Evolutionary conservation across 2,113 vertebrate species (phyloP).

Genomic region (Notechis scutatus): DNA sequence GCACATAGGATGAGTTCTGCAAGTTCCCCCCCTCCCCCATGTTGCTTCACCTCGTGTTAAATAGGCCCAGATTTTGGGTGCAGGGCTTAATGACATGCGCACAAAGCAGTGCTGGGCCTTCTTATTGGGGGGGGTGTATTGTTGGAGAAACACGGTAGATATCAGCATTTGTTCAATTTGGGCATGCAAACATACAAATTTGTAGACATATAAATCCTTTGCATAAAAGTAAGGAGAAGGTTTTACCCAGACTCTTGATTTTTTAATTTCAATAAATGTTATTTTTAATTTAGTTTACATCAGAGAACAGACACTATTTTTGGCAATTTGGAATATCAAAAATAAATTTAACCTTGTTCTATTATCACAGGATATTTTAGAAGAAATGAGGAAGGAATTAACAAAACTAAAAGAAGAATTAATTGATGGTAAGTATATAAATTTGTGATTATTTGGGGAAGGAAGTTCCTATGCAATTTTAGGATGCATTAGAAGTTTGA

Average conservation of each 20-base stretch:
- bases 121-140: too few species aligned
- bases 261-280: neutral
- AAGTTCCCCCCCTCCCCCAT: too few species aligned
- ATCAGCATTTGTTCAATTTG: neutral
- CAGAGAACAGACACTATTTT: neutral
- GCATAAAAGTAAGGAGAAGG: neutral
- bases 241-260: neutral
- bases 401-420: slow-evolving; percentile 98
- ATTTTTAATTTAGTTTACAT: neutral
- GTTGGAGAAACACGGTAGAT: too few species aligned
- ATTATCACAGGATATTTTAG: slow-evolving; percentile 89
- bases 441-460: neutral
- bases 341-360: slow-evolving; percentile 38
- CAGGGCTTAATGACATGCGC: too few species aligned
- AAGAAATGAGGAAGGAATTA: slow-evolving; percentile 98
- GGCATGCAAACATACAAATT: neutral
- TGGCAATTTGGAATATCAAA: slow-evolving; percentile 1
- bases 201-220: neutral
- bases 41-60: too few species aligned
- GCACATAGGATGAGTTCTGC: too few species aligned
- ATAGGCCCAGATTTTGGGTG: too few species aligned
- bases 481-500: neutral
- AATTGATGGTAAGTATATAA: slow-evolving; percentile 86
- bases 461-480: neutral
- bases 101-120: too few species aligned